Evolutionary conservation across 2,888 invertebrate genomes (phyloP).

Genomic region (Aleiodes testaceus): DNA sequence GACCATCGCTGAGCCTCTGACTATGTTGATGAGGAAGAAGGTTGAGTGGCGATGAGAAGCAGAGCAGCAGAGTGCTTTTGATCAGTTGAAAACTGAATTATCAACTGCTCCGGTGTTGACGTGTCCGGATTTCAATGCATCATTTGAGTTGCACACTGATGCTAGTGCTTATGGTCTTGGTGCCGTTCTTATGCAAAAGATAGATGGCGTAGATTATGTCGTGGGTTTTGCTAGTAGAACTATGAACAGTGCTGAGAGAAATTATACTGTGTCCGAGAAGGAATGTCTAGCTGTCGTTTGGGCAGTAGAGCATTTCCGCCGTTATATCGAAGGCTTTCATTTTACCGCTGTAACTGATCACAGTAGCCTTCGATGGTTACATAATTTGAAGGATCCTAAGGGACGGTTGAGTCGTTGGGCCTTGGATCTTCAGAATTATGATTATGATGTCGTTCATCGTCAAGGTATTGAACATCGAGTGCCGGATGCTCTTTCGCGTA

Average conservation of each 20-base stretch:
- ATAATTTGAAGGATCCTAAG: conserved; percentile 49
- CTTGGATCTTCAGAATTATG: conserved; percentile 45
- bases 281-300: conserved; percentile 8
- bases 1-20: conserved; percentile 44
- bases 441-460: conserved; percentile 42
- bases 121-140: conserved; percentile 47
- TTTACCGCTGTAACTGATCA: conserved; percentile 47
- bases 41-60: conserved; percentile 37
- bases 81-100: conserved; percentile 31
- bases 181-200: conserved; percentile 49
- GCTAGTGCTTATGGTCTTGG: conserved; percentile 44
- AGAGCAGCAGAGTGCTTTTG: conserved; percentile 38
- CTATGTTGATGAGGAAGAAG: conserved; percentile 43
- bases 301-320: conserved; percentile 7
- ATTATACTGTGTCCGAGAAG: conserved; percentile 1
- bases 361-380: conserved; percentile 50
- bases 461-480: conserved; percentile 25
- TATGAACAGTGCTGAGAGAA: neutral
- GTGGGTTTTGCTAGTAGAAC: conserved; percentile 46
- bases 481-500: conserved; percentile 41
- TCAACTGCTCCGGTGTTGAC: conserved; percentile 43
- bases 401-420: conserved; percentile 51
- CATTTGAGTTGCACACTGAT: conserved; percentile 47
- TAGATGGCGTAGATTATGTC: conserved; percentile 43
- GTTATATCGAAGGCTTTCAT: conserved; percentile 22